Evolutionary conservation across 2,888 invertebrate genomes (phyloP), one percentile per base, ranked within the genome.

Genomic region (Gari tellinella): DNA sequence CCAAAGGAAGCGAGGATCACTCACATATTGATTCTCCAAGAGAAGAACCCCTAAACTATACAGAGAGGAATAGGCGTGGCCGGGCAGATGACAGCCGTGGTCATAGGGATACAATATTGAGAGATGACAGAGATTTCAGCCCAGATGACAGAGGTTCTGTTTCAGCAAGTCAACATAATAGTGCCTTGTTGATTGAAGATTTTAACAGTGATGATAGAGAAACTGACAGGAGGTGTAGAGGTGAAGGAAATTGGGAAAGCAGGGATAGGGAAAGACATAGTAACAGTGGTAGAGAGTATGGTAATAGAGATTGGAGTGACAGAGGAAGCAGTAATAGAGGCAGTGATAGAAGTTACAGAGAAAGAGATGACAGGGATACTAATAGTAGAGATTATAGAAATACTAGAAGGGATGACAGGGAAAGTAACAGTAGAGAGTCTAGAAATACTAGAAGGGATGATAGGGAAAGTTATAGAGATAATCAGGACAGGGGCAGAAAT

Each of bases 381-480:
- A 43, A 43, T 31, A 25, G 40, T 10, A 56, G 40, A 38, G 52
- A 63, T 17, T 40, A 69, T n/a, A 46, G 40, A 51, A 46, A 46
- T 17, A 46, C 19, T 25, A 57, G 66, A 0, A 66, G 48, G 12
- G 26, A 26, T n/a, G 17, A 43, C 4, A 26, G 23, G 26, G 66
- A 52, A 14, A 52, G 52, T 40, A 17, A 41, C 14, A n/a, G n/a
- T n/a, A 21, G 19, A 23, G 31, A 40, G 2, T 25, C 37, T n/a
- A 31, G 52, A 31, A 57, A 53, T 48, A 17, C n/a, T 10, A 31
- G 43, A 26, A 45, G 43, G 38, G 51, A 58, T 26, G 17, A 66
- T 31, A 23, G 7, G 17, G 49, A 49, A 8, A 23, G 19, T 23
- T 5, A 49, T 49, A 23, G 21, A 23, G 23, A 43, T 10, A 17